Conservation (phyloP, 37 sponge, comb jelly and placozoan genomes). For the Beroe forskalii region DNA sequence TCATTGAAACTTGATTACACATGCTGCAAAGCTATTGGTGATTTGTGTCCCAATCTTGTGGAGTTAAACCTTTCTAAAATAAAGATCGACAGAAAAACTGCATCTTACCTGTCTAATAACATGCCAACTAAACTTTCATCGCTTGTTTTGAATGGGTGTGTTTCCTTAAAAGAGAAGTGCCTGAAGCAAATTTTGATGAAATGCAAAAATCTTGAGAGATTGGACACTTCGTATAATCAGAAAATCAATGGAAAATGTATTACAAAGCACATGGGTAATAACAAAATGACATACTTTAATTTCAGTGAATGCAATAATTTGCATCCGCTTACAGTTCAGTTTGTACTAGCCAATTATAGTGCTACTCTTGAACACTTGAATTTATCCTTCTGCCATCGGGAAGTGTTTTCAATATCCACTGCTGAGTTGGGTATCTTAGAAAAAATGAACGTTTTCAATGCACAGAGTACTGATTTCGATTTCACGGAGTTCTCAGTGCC, state of each 20-base stretch:
- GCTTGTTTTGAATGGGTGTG: neutral
- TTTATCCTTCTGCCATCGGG: neutral
- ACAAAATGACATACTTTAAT: neutral
- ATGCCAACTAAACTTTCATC: constrained; percentile 1
- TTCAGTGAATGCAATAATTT: neutral
- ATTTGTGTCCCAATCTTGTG: neutral
- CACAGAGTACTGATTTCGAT: neutral
- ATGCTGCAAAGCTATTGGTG: neutral
- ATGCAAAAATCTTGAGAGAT: neutral
- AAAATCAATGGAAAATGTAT: constrained; percentile 18
- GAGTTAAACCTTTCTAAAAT: neutral
- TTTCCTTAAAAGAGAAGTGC: neutral
- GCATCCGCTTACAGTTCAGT: neutral
- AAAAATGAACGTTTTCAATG: neutral
- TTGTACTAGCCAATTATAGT: neutral
- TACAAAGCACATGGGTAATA: neutral
- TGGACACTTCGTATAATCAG: constrained; percentile 1
- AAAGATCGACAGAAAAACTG: neutral
- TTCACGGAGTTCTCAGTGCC: neutral
- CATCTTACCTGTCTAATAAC: neutral
- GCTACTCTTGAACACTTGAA: constrained; percentile 10
- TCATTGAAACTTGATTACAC: neutral
- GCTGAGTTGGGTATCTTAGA: neutral
- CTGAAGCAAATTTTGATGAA: constrained; percentile 7
- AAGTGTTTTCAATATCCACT: neutral